phyloP scores from a whole-genome alignment of 2,888 invertebrate species.

The Augiades crinisus region DNA sequence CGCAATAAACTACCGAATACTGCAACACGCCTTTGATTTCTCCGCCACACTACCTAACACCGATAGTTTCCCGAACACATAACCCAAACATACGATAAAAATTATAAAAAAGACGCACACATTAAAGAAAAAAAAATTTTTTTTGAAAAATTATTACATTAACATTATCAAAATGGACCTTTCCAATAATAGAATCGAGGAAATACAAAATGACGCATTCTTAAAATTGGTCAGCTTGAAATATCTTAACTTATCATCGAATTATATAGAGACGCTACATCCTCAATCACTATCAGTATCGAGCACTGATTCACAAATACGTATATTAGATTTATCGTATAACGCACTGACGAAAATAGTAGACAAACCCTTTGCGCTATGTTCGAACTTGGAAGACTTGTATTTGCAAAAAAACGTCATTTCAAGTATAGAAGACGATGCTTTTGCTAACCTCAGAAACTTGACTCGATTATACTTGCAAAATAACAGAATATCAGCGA shows the following conservation, averaged over 20 bases:
- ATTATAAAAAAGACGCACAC: too few relatives aligned
- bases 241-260: slow-evolving; percentile 54
- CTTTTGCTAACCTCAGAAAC: slow-evolving; percentile 44
- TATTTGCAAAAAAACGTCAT: slow-evolving; percentile 54
- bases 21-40: too few relatives aligned
- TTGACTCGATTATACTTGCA: slow-evolving; percentile 45
- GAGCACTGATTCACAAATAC: slow-evolving; percentile 38
- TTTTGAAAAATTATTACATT: slow-evolving; percentile 55
- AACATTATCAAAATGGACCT: slow-evolving; percentile 47
- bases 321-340: slow-evolving; percentile 51
- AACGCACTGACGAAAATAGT: slow-evolving; percentile 47
- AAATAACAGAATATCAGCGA: slow-evolving; percentile 46
- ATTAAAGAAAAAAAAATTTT: too few relatives aligned
- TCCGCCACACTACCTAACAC: too few relatives aligned
- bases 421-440: slow-evolving; percentile 43
- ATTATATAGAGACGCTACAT: slow-evolving; percentile 45
- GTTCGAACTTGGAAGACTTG: slow-evolving; percentile 44
- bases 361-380: slow-evolving; percentile 39
- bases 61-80: too few relatives aligned
- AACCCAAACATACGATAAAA: too few relatives aligned
- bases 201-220: slow-evolving; percentile 50
- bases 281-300: slow-evolving; percentile 42
- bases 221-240: slow-evolving; percentile 39
- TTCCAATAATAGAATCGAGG: slow-evolving; percentile 46
- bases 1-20: too few relatives aligned